These are phyloP conservation scores for Sinelater perroti DNA, from an alignment of 2,888 invertebrate genomes.

Conservation along the genomic window DNA sequence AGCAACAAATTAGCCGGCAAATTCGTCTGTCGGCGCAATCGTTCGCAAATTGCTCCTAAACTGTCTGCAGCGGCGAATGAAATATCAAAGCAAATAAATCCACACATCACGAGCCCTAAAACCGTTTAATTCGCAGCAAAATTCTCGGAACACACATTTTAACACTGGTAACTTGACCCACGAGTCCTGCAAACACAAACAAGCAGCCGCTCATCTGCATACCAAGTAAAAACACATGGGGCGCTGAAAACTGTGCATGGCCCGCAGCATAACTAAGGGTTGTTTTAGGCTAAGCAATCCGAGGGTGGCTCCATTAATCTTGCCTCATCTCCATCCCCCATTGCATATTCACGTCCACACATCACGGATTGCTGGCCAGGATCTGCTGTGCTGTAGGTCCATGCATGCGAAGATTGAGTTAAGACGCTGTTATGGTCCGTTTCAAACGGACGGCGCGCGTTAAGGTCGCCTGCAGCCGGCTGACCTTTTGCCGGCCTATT, in stretches of 20 bases:
- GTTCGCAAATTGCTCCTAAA: constrained; percentile 22
- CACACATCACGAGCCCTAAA: constrained; percentile 39
- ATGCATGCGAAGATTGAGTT: constrained; percentile 56
- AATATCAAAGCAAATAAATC: constrained; percentile 41
- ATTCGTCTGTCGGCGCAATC: constrained; percentile 17
- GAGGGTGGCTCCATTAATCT: constrained; percentile 61
- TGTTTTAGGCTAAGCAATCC: constrained; percentile 59
- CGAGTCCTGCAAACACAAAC: constrained; percentile 44
- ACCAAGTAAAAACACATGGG: constrained; percentile 43
- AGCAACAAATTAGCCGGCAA: constrained; percentile 17
- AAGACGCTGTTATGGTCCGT: constrained; percentile 48
- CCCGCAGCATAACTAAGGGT: constrained; percentile 57
- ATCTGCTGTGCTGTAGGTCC: constrained; percentile 48
- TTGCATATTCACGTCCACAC: constrained; percentile 63
- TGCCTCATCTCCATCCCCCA: constrained; percentile 60
- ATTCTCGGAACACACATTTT: constrained; percentile 44
- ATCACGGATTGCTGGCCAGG: constrained; percentile 57
- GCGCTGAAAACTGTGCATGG: constrained; percentile 45
- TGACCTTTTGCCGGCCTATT: no score
- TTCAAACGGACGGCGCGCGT: constrained; percentile 12
- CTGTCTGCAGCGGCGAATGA: constrained; percentile 27
- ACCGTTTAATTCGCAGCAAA: constrained; percentile 41
- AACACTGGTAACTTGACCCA: constrained; percentile 44
- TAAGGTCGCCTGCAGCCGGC: no score
- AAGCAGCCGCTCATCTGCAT: constrained; percentile 44